Evolutionary conservation across 2,888 invertebrate genomes (phyloP), one percentile per base, ranked within the genome.

Genomic region (Cloeon dipterum): DNA sequence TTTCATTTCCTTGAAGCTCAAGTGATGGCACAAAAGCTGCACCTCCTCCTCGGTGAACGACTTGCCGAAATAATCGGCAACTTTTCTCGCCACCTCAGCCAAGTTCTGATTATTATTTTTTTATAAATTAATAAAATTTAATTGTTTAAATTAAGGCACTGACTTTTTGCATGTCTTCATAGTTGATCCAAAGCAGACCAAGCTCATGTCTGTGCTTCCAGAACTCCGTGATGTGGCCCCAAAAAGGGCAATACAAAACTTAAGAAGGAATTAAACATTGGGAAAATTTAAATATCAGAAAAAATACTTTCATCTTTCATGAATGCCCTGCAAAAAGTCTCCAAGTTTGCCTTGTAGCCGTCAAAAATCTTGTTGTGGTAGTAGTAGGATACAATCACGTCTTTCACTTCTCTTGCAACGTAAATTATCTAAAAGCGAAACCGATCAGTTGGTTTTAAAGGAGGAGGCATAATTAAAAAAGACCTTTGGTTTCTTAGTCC

Each of bases 361-460:
- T 82, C 77, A 26, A 82, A 63, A 37, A 76, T 57, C 40, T 64
- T 67, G 50, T 74, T 81, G 54, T 86, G 81, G 54, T 83, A 74
- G 53, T 76, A 89, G 50, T 75, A 86, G 0, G 89, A 89, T 0
- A 89, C 82, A 42, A 76, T 76, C 49, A 79, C 70, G 52, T 91
- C 91, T 54, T 88, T 88, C 1, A 89, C 83, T 57, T 91, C 85
- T 35, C 91, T 68, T 0, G 79, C 70, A 2, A 82, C 73, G 54
- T 89, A 89, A 42, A 89, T 71, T 16, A 86, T 71, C 29, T 29
- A 29, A 23, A 23, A 10, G 23, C 23, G 8, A 23, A 23, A n/a
- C n/a, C n/a, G n/a, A n/a, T n/a, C n/a, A n/a, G n/a, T n/a, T n/a
- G n/a, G n/a, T n/a, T n/a, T n/a, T n/a, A n/a, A n/a, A n/a, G n/a